Evolutionary conservation across 2,113 vertebrate genomes (phyloP).

Genomic region (Tretioscincus oriximinensis): DNA sequence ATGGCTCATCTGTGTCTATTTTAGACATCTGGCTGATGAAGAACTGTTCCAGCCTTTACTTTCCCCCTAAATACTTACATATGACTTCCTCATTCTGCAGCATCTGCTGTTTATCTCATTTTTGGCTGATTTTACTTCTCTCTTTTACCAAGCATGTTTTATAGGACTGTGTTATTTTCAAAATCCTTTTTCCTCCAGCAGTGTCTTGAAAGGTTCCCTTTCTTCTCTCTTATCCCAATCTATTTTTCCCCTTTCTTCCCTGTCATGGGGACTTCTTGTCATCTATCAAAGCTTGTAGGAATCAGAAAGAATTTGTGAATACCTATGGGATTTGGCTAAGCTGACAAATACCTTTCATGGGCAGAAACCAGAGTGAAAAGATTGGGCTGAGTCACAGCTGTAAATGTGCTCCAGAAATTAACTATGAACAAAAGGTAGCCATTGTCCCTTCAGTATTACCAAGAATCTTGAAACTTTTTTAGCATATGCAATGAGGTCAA

Average conservation of each 20-base stretch:
- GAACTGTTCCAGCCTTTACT: slow-evolving; percentile 57
- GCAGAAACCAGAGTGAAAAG: slow-evolving; percentile 22
- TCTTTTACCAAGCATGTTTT: neutral
- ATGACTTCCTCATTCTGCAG: slow-evolving; percentile 65
- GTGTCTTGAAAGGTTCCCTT: slow-evolving; percentile 14
- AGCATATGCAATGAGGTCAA: neutral
- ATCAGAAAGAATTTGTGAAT: slow-evolving; percentile 38
- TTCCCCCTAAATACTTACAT: slow-evolving; percentile 64
- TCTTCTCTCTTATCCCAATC: neutral
- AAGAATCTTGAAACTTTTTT: neutral
- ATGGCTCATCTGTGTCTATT: slow-evolving; percentile 68
- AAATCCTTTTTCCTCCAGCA: neutral
- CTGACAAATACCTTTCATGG: slow-evolving; percentile 46
- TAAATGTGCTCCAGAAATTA: slow-evolving; percentile 55
- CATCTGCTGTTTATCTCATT: slow-evolving; percentile 65
- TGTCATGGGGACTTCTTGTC: slow-evolving; percentile 28
- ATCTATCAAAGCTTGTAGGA: slow-evolving; percentile 39
- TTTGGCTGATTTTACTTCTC: neutral
- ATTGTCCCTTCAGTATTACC: slow-evolving; percentile 7
- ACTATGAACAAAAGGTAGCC: slow-evolving; percentile 46
- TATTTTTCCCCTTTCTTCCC: neutral
- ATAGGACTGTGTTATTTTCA: neutral
- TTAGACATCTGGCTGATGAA: slow-evolving; percentile 66
- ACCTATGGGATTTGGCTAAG: slow-evolving; percentile 30
- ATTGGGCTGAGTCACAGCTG: slow-evolving; percentile 43